These are phyloP conservation scores for Sphenodon punctatus DNA, from an alignment of 2,797 vertebrate genomes.

Conservation along the genomic window DNA sequence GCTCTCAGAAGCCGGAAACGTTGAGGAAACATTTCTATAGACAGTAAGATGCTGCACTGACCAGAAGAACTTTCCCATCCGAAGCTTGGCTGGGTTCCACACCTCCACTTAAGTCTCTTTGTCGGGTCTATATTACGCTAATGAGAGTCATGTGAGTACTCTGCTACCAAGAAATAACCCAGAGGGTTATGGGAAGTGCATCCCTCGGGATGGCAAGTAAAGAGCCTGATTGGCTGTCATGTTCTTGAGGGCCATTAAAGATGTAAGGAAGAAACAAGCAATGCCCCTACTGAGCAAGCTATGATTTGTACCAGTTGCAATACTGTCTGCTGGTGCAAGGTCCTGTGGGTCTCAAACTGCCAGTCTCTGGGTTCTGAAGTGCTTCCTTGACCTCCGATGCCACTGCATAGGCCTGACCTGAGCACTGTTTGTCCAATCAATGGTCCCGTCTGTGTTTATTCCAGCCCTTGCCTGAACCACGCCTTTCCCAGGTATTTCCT, in stretches of 20 bases:
- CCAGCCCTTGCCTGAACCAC: too few relatives aligned
- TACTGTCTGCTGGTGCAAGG: too few relatives aligned
- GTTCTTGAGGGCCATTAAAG: background rate
- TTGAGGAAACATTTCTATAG: background rate
- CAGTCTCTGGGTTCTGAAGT: too few relatives aligned
- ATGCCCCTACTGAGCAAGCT: accelerated
- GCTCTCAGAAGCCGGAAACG: background rate
- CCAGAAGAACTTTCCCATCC: constrained; percentile 4
- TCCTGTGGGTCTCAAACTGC: too few relatives aligned
- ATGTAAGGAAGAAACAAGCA: accelerated
- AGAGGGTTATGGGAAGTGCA: constrained; percentile 10
- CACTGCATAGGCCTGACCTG: too few relatives aligned
- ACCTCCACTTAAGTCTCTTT: constrained; percentile 56
- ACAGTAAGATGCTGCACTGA: background rate
- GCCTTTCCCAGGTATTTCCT: too few relatives aligned
- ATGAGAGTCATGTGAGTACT: constrained; percentile 27
- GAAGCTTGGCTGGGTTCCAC: constrained; percentile 51
- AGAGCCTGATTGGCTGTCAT: background rate
- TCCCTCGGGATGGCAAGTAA: background rate
- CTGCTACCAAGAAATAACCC: constrained; percentile 33
- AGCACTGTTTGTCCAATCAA: too few relatives aligned
- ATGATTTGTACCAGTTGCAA: background rate
- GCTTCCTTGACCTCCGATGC: too few relatives aligned
- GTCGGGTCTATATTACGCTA: constrained; percentile 24
- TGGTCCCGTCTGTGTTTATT: too few relatives aligned